Conservation (phyloP, 2,113 vertebrate genomes). For the Rutilus rutilus region DNA sequence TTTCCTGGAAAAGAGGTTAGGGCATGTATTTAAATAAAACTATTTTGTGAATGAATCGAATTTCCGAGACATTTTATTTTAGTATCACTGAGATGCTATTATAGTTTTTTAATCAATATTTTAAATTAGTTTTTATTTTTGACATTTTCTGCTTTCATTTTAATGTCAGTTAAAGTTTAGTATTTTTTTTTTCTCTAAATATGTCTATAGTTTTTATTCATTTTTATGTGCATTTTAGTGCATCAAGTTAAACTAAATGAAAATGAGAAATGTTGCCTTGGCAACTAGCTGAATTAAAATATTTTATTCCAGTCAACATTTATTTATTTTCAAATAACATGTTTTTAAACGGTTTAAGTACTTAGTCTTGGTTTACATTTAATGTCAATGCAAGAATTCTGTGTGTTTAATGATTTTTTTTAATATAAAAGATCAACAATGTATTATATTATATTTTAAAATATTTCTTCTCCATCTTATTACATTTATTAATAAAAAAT, state of each 20-base stretch:
- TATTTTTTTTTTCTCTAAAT: background rate
- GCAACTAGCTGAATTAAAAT: no score
- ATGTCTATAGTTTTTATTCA: background rate
- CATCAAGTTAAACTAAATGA: background rate
- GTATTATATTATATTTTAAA: background rate
- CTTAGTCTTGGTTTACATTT: background rate
- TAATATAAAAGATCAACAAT: background rate
- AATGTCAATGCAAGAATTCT: background rate
- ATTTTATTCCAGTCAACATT: background rate
- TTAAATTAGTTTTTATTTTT: background rate
- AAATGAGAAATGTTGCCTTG: background rate
- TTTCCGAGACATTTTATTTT: background rate
- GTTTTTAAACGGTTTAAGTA: background rate
- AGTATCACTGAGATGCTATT: background rate
- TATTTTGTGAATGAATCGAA: background rate
- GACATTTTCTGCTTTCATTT: background rate
- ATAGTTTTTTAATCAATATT: background rate
- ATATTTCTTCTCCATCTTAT: background rate
- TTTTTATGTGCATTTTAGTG: background rate
- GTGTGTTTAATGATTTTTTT: background rate
- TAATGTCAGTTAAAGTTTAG: background rate
- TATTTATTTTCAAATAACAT: background rate
- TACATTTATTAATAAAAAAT: background rate
- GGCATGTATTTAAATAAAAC: background rate
- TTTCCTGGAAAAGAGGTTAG: background rate